Conservation (phyloP, 2,888 invertebrate genomes). For the Rotaria sp. region DNA sequence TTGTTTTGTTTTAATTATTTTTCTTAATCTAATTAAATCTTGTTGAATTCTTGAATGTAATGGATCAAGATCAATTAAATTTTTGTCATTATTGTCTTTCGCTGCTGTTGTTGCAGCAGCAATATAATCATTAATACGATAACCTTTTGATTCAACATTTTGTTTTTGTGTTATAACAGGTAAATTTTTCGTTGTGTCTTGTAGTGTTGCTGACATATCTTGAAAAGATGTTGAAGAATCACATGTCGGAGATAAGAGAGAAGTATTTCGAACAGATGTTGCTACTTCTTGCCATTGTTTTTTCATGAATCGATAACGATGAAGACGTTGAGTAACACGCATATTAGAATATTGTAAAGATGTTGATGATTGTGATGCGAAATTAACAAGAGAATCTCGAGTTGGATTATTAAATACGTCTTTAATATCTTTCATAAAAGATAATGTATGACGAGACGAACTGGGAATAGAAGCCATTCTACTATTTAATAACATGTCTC, state of each 20-base stretch:
- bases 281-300: not conserved
- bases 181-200: too few species aligned
- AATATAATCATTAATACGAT: not conserved
- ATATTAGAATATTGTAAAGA: not conserved
- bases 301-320: conserved; percentile 1
- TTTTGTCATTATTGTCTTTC: not conserved
- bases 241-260: not conserved
- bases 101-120: not conserved
- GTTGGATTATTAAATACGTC: not conserved
- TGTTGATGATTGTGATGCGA: not conserved
- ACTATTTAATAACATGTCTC: too few species aligned
- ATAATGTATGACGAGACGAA: not conserved
- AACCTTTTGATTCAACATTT: not conserved
- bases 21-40: conserved; percentile 22
- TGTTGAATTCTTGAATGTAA: conserved; percentile 10
- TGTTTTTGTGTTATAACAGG: not conserved
- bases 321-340: conserved; percentile 3
- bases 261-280: not conserved
- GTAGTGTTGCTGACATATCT: too few species aligned
- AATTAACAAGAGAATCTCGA: not conserved
- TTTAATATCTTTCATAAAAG: not conserved
- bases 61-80: not conserved
- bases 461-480: too few species aligned
- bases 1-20: not conserved
- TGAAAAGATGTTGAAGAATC: not conserved